Evolutionary conservation across 2,113 vertebrate species (phyloP), one percentile per base, ranked within the genome.

Genomic region (Cryptomyrus ogoouensis): DNA sequence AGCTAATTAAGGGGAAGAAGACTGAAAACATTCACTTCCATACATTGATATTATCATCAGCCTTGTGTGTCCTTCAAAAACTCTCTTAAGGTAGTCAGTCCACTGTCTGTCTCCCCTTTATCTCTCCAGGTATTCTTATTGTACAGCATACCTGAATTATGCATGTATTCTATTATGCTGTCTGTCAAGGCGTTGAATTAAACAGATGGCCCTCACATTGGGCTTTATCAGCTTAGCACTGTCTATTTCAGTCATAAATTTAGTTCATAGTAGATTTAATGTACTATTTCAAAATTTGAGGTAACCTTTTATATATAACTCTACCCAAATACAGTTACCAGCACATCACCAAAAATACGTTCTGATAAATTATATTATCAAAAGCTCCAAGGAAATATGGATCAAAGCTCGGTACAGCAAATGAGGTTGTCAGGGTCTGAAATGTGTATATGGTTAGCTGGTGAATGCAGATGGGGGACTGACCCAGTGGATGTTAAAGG

Each of bases 61-160:
- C 31, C 5, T 87, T 87, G 19, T 39, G 31, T n/a, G 44, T 84
- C 24, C 44, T n/a, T 47, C 19, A 46, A 21, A 47, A 87, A 53
- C 13, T 87, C 85, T 87, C 27, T 50, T 5, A 53, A 17, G 31
- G 85, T 53, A 19, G 27, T 53, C 27, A 35, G 24, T 56, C 47
- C 27, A 10, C 47, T 87, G 10, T 52, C 15, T 52, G 50, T 87
- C 39, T 87, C 95, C 90, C 91, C 94, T 93, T 93, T 93, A 93
- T 95, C 94, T 94, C 94, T 94, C 92, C 93, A 92, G 93, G 94
- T 93, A 93, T 94, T 93, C 92, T 95, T 94, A 95, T 95, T 94
- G 94, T 95, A 95, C 94, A 95, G 94, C 93, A 13, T 90, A 93
- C 83, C 91, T 95, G 93, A 95, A 95, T 95, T 94, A 95, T 95